Evolutionary conservation across 1,140 invertebrate genomes (phyloP).

Genomic region (Palaemon carinicauda): DNA sequence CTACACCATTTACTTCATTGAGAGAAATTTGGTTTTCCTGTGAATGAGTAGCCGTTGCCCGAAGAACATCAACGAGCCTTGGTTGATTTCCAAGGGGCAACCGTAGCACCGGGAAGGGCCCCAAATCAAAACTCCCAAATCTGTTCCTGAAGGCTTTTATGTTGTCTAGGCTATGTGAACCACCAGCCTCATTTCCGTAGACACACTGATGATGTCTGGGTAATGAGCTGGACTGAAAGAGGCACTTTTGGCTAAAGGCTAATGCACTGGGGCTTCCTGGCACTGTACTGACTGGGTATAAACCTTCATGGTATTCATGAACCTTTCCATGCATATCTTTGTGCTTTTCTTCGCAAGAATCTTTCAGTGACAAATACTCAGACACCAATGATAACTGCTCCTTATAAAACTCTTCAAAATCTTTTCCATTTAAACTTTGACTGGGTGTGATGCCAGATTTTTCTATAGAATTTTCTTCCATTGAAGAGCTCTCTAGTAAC

Average conservation of each 20-base stretch:
- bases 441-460: not conserved
- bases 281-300: not conserved
- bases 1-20: too few relatives aligned
- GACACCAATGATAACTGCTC: too few relatives aligned
- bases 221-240: not conserved
- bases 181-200: not conserved
- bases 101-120: constrained; percentile 15
- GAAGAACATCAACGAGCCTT: constrained; percentile 24
- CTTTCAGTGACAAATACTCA: too few relatives aligned
- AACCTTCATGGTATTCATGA: not conserved
- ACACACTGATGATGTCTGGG: not conserved
- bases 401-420: too few relatives aligned
- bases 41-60: not conserved
- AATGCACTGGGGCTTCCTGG: not conserved
- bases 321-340: not conserved
- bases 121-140: constrained; percentile 21
- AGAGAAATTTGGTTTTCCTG: not conserved
- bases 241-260: not conserved
- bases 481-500: not conserved
- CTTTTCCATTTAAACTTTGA: not conserved
- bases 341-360: not conserved
- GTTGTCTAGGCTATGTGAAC: not conserved
- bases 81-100: constrained; percentile 43
- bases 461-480: not conserved
- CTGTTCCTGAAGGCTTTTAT: constrained; percentile 28